phyloP scores from a whole-genome alignment of 2,888 invertebrate species.

The Slavum lentiscoides region DNA sequence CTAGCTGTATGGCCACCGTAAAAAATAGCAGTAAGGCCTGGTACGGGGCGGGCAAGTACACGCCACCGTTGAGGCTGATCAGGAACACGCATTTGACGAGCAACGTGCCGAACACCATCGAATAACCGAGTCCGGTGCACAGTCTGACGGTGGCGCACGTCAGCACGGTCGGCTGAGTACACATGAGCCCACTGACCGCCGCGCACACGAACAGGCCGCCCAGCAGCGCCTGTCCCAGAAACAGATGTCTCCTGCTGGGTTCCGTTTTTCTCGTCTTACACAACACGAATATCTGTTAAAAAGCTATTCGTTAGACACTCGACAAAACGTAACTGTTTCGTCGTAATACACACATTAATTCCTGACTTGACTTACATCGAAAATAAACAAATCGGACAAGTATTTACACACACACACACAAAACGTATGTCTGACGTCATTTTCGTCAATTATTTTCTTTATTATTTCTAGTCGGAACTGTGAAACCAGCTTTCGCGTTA shows the following conservation, averaged over 20 bases:
- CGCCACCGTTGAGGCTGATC: slow-evolving; percentile 86
- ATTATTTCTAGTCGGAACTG: too few relatives aligned
- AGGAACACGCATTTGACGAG: slow-evolving; percentile 93
- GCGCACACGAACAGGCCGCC: slow-evolving; percentile 82
- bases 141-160: slow-evolving; percentile 82
- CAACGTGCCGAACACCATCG: slow-evolving; percentile 85
- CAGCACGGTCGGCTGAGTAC: slow-evolving; percentile 76
- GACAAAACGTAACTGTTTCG: too few relatives aligned
- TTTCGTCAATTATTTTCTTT: too few relatives aligned
- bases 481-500: too few relatives aligned
- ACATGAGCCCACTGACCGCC: slow-evolving; percentile 76
- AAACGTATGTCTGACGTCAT: too few relatives aligned
- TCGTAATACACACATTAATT: too few relatives aligned
- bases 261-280: slow-evolving; percentile 82
- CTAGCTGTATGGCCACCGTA: slow-evolving; percentile 87
- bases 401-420: too few relatives aligned
- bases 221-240: slow-evolving; percentile 83
- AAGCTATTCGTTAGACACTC: neutral
- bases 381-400: too few relatives aligned
- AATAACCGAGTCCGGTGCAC: slow-evolving; percentile 75
- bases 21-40: slow-evolving; percentile 85
- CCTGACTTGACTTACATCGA: too few relatives aligned
- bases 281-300: slow-evolving; percentile 70
- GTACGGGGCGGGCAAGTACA: slow-evolving; percentile 89
- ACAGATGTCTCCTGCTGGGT: slow-evolving; percentile 80